Evolutionary conservation across 2,113 vertebrate genomes (phyloP).

Genomic region (Sialia sialis): DNA sequence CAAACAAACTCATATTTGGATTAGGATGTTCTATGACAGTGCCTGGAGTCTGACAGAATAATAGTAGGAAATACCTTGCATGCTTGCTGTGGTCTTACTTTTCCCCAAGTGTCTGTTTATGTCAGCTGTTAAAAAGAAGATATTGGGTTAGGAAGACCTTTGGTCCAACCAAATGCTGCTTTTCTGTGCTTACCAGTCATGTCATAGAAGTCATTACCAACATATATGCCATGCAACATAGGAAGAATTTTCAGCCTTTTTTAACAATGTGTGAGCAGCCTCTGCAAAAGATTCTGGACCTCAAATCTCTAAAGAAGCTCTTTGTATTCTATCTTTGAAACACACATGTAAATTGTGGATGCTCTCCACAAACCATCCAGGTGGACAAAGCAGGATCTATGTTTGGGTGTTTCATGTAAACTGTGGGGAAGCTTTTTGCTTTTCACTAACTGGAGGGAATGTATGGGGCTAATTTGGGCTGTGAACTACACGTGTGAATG

Average conservation of each 20-base stretch:
- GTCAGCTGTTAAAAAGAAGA: neutral
- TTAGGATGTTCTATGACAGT: neutral
- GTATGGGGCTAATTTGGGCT: neutral
- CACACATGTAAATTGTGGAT: neutral
- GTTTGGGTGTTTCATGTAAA: neutral
- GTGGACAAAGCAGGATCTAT: neutral
- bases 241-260: neutral
- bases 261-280: neutral
- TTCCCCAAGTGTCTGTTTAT: neutral
- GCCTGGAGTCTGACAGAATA: neutral
- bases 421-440: neutral
- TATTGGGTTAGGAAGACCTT: neutral
- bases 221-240: too few relatives aligned
- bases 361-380: neutral
- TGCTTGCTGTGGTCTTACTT: neutral
- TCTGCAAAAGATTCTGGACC: neutral
- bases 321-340: neutral
- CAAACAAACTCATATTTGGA: neutral
- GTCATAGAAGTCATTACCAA: neutral
- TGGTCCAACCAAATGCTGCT: neutral
- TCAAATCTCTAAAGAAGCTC: neutral
- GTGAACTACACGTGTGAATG: neutral
- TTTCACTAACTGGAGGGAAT: neutral
- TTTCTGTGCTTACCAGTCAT: neutral
- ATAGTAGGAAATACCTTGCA: neutral